Base-by-base conservation (phyloP, 2,888 invertebrate genomes). In the Ischnus inquisitorius region DNA sequence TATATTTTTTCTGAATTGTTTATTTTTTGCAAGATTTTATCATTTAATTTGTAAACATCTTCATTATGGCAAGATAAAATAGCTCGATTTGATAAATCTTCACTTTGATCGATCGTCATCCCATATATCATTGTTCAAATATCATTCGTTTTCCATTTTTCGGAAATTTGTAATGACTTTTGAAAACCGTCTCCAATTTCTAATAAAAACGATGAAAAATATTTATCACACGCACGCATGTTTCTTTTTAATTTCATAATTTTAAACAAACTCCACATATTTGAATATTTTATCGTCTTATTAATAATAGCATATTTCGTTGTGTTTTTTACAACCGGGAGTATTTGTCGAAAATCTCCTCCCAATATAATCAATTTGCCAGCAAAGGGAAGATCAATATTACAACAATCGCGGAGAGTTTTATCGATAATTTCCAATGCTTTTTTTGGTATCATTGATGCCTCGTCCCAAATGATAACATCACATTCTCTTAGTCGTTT, bases 261-360 rank as follows among this genome's bases (percentile, higher is more conserved):
- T 39, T 65, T 67, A 28, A 76, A 67, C 5, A 39, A 10, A 12
- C 41, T 25, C 76, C 76, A 76, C 16, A 54, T 25, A 3, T 25
- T 28, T 4, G 67, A 76, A 43, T 28, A 57, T 41, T 41, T 67
- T 2, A 77, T 51, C 14, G 76, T 57, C 8, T 43, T 57, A 5
- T 67, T 77, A n/a, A 77, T 28, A 14, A 77, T 22, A 57, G 43
- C 54, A 34, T 19, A 43, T 60, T 65, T 51, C 14, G 43, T 14
- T 5, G 39, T 71, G 28, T 68, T 57, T 46, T 71, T 71, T 6
- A 69, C 60, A 25, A 71, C 68, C 6, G 78, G 78, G 14, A 69
- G 57, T 28, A 69, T 60, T 68, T 79, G 71, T 10, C 71, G 62
- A 51, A 69, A 79, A 71, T 71, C 69, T 28, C 71, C 79, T 39